Evolutionary conservation across 2,797 vertebrate genomes (phyloP), one percentile per base, ranked within the genome.

Genomic region (Tokudaia tokunoshimensis): DNA sequence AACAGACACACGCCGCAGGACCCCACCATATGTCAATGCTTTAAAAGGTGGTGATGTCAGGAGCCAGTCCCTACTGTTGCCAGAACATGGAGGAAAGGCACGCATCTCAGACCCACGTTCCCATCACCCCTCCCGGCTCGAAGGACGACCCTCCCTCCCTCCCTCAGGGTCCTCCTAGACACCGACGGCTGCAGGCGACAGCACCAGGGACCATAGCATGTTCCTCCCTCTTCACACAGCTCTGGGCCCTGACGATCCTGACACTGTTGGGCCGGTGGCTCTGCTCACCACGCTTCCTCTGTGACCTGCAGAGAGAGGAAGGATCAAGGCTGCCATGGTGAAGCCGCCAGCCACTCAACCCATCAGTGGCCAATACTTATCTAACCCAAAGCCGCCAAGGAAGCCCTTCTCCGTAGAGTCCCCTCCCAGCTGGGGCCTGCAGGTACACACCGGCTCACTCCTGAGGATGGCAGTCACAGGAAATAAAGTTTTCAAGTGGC

Each of bases 401-500:
- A 98, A 98, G 98, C 97, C 98, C 98, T 98, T 97, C 95, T 98
- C 98, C 94, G 97, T 97, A 89, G 98, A 97, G 70, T 37, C 74
- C 61, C 89, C 83, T 94, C 57, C 89, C 1, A 14, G 47, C 86
- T 81, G 97, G 98, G 98, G 96, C 19, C 97, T 98, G 96, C 81
- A 98, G 98, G 99, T 98, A 98, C 98, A 98, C 98, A 98, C 98
- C 98, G 98, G 97, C 98, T 98, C 97, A 0, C 98, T 98, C 98
- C 98, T 96, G 97, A 72, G 0, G 98, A 98, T 98, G 98, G 97
- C 98, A 98, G 98, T 97, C 83, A 93, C 98, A 97, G 98, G 97
- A 98, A 98, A 99, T 98, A 98, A 98, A 98, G 98, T 98, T 98
- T 98, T 98, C 98, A 98, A 98, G 98, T 98, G 98, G 98, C 97